Evolutionary conservation across 2,888 invertebrate species (phyloP).

Genomic region (Harpalus rufipes): DNA sequence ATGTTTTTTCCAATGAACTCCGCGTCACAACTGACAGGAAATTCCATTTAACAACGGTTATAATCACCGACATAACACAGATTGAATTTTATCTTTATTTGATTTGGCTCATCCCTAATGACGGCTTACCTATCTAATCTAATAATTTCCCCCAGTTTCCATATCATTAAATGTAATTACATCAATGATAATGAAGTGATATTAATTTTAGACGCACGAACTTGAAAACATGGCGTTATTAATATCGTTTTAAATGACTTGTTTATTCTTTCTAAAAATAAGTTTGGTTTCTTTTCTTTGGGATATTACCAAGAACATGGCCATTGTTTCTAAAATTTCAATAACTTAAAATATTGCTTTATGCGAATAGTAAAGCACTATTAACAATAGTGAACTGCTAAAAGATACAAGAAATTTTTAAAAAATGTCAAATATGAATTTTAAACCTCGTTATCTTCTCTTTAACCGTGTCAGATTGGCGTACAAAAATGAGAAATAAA

Average conservation of each 20-base stretch:
- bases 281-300: no score
- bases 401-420: no score
- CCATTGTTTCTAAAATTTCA: no score
- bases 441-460: no score
- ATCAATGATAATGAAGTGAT: constrained; percentile 25
- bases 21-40: constrained; percentile 31
- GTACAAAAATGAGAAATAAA: no score
- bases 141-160: constrained; percentile 24
- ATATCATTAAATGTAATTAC: constrained; percentile 30
- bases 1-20: constrained; percentile 26
- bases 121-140: constrained; percentile 53
- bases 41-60: constrained; percentile 41
- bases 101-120: constrained; percentile 43
- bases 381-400: no score
- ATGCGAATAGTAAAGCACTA: no score
- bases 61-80: constrained; percentile 36
- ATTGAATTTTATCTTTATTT: constrained; percentile 57
- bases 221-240: constrained; percentile 22
- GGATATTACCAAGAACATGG: no score
- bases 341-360: no score
- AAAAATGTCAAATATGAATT: no score
- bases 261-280: constrained; percentile 19
- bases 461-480: no score
- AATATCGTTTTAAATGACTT: constrained; percentile 26
- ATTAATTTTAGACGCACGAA: constrained; percentile 14